Base-by-base conservation (phyloP, 2,888 invertebrate genomes). In the Hyppa rectilinea region DNA sequence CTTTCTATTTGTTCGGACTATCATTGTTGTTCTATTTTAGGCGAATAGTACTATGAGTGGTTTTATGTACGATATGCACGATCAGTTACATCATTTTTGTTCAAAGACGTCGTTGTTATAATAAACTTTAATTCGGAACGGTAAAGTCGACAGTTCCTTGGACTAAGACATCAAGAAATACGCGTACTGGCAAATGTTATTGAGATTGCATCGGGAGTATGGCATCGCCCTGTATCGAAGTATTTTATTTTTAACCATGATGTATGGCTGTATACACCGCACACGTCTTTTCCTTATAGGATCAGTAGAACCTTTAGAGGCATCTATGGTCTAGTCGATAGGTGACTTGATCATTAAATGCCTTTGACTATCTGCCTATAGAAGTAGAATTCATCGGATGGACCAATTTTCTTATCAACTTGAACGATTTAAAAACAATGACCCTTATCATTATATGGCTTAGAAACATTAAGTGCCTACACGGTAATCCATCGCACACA, bases 1-100 rank as follows among this genome's bases (percentile, higher is more conserved):
- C 76, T 88, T 84, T 86, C 78, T 82, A 81, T 81, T 82, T 80
- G 68, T 84, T 63, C 58, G 67, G 49, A 82, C 78, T 55, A 64
- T 69, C 75, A 79, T 80, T 84, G 72, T 71, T 52, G 69, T 80
- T 72, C 78, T 80, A 80, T 83, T 80, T 80, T 80, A 60, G 61
- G 64, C 73, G 43, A 58, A 70, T 58, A 64, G 55, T 78, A 60
- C 56, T 75, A 75, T 47, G 29, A 63, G 49, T 26, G 34, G 40
- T 70, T 70, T 67, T 52, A 73, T 71, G 73, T 74, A 82, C 61
- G 62, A 65, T 68, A 63, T 60, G 55, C 67, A 76, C 69, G 72
- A 74, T 67, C 62, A 68, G 66, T 82, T 75, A 78, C 74, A 79
- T 84, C 58, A 76, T 70, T 79, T 68, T 75, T 43, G 9, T n/a